Percentiles rank a stretch among this genome's conserved stretches.
Evolutionary conservation across 2,888 invertebrate species (phyloP).

Genomic region (Epicampocera succincta): DNA sequence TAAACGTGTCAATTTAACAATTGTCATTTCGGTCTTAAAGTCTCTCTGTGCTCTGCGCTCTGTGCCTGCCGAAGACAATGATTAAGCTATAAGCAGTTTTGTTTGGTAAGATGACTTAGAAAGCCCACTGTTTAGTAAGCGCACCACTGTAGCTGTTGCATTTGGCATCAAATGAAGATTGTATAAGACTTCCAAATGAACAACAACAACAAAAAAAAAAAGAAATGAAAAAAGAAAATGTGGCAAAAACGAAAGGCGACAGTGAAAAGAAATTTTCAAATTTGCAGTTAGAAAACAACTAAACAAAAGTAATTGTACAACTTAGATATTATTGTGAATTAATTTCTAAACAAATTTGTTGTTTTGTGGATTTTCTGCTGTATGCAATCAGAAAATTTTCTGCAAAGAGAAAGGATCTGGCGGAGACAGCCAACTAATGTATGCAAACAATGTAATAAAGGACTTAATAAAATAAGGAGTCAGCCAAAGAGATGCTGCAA

Average conservation of each 20-base stretch:
- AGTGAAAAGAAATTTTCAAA: constrained; percentile 13
- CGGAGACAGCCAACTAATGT: constrained; percentile 5
- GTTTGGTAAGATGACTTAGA: constrained; percentile 2
- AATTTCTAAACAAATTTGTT: constrained; percentile 65
- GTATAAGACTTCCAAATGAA: constrained; percentile 32
- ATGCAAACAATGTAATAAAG: constrained; percentile 42
- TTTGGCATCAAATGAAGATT: constrained; percentile 30
- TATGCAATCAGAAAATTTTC: background rate
- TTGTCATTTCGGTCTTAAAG: constrained; percentile 60
- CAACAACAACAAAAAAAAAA: background rate
- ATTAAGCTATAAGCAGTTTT: constrained; percentile 9
- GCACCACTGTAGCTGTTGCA: constrained; percentile 38
- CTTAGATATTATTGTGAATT: constrained; percentile 55
- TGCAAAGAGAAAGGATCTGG: constrained; percentile 3
- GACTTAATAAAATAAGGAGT: constrained; percentile 36
- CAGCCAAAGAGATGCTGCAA: constrained; percentile 9
- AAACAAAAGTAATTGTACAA: constrained; percentile 48
- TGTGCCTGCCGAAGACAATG: constrained; percentile 39
- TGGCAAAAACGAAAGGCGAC: constrained; percentile 7
- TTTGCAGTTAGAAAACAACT: constrained; percentile 27
- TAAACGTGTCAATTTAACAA: constrained; percentile 78
- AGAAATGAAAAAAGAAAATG: constrained; percentile 9
- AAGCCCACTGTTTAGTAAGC: constrained; percentile 30
- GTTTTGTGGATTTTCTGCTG: constrained; percentile 41
- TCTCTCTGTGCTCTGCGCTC: no score